Base-by-base conservation (phyloP, 2,888 invertebrate genomes). In the Bruchidius siliquastri region DNA sequence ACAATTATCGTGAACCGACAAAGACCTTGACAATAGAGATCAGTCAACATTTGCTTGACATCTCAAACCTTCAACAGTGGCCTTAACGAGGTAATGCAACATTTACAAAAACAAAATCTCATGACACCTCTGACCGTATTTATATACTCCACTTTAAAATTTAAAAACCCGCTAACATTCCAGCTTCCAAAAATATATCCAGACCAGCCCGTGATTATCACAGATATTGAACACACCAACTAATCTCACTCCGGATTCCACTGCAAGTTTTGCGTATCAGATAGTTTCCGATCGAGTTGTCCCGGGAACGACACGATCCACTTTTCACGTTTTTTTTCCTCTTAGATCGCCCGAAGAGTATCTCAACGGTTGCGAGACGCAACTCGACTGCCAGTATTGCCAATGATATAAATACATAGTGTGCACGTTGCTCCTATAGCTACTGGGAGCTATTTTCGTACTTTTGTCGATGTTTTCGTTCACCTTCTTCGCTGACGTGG, bases 381-480 rank as follows among this genome's bases (percentile, higher is more conserved):
- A 30, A 20, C 71, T 26, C 71, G 20, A 71, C 71, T 71, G 71
- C 22, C 71, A 71, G 32, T 71, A n/a, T 32, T 13, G 71, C 71
- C 71, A 30, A 32, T 71, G 71, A 71, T 71, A 71, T 71, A 71
- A 71, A 71, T 71, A 71, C 30, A 30, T 8, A 30, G 30, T 30
- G 30, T 30, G 30, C 30, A 30, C 49, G 49, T 49, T 49, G 18
- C 49, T 49, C 49, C 10, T 49, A 49, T 13, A 8, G 26, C 26
- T 26, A 26, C 26, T 26, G 26, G 49, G 49, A 49, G 49, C 49
- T 49, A 49, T 49, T 49, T 49, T 49, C 49, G 49, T 49, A 49
- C 49, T 49, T 49, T 18, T 49, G 49, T 49, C 49, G 10, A 49
- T 49, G 49, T 49, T 49, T 49, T 49, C 49, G 49, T 49, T 49